Percentiles rank a stretch among this genome's conserved stretches.
Evolutionary conservation across 2,888 invertebrate species (phyloP).

Genomic region (Dichetophora obliterata): DNA sequence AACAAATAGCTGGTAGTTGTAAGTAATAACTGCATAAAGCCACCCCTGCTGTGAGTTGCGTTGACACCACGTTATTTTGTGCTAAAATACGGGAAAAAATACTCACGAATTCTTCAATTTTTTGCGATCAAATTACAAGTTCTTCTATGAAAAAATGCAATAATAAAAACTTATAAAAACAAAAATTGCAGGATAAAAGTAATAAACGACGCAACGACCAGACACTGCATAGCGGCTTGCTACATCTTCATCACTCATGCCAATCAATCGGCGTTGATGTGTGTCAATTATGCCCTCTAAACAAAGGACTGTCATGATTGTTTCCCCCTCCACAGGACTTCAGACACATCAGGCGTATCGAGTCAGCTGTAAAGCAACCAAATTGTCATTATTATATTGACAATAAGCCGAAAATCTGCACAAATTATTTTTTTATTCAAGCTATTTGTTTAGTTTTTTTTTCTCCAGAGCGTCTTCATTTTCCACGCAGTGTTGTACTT

Average conservation of each 20-base stretch:
- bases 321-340: not conserved
- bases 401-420: not conserved
- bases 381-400: not conserved
- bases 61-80: not conserved
- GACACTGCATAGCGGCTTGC: too few relatives aligned
- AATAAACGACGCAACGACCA: too few relatives aligned
- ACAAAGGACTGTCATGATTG: conserved; percentile 14
- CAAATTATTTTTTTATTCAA: not conserved
- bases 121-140: conserved; percentile 28
- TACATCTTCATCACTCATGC: conserved; percentile 26
- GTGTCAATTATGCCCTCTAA: not conserved
- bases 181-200: too few relatives aligned
- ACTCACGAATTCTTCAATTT: not conserved
- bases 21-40: not conserved
- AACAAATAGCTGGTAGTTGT: not conserved
- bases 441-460: not conserved
- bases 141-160: conserved; percentile 2
- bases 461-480: not conserved
- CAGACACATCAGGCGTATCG: not conserved
- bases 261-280: conserved; percentile 24
- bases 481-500: not conserved
- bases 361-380: not conserved
- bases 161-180: not conserved
- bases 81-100: not conserved
- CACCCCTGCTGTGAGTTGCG: not conserved